Base-by-base conservation (phyloP, 1,140 invertebrate genomes). In the Euura lappo region DNA sequence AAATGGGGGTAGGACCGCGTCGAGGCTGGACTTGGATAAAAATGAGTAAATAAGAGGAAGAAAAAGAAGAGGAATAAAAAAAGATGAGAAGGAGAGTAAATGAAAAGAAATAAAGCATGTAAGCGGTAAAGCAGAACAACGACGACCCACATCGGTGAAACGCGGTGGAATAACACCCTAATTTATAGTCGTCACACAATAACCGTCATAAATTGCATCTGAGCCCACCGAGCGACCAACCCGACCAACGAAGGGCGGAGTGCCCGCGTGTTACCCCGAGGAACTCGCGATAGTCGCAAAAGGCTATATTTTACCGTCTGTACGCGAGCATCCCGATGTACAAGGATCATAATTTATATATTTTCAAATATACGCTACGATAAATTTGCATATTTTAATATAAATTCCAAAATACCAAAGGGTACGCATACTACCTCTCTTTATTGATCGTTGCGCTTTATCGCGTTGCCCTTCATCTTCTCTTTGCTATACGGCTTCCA, bases 161-260 rank as follows among this genome's bases (percentile, higher is more conserved):
- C 51, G 51, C 51, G 51, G 51, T 60, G 51, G 51, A 79, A 80
- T 82, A 79, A 78, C 72, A 72, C 75, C 75, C 79, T 78, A 77
- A 80, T 80, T 80, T 78, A 82, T 80, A 72, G 76, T 75, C 71
- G 67, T 72, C 75, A 75, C 73, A 79, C 80, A 82, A 80, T 79
- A 74, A 80, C 77, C 72, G 65, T 76, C 77, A 79, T 82, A 80
- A 80, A 82, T 79, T 77, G 70, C 72, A 75, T 71, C 66, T 68
- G 68, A 70, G 76, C 76, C 73, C 72, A 72, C 71, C 73, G 77
- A 76, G 72, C 70, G 77, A 76, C 70, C 74, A 70, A 73, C 68
- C 72, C 74, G 74, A 77, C 77, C 13, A n/a, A 70, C 73, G 77
- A 76, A 72, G 69, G 77, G 75, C 69, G 72, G 71, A 71, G 68